Conservation (phyloP, 1,140 invertebrate genomes). For the Heterodera schachtii region DNA sequence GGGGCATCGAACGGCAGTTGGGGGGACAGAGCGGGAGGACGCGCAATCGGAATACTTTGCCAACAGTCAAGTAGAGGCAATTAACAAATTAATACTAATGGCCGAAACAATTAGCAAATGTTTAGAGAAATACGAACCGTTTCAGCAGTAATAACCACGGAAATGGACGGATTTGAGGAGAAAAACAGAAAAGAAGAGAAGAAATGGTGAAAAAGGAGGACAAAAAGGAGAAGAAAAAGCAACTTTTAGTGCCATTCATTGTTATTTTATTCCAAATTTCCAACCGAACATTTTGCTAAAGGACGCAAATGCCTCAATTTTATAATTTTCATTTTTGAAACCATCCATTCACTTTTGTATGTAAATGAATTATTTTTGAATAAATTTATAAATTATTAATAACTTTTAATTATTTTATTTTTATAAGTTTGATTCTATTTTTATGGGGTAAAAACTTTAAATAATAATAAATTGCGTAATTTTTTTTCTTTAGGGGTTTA, state of each 20-base stretch:
- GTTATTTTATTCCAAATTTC: neutral
- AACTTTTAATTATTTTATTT: no score
- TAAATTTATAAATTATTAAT: no score
- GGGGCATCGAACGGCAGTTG: neutral
- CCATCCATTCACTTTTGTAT: neutral
- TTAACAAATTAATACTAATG: neutral
- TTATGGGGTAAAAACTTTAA: no score
- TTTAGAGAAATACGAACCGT: neutral
- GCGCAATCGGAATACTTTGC: slow-evolving; percentile 6
- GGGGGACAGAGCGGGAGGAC: neutral
- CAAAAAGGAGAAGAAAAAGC: neutral
- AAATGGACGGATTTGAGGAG: neutral
- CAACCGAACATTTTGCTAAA: neutral
- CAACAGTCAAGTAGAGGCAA: neutral
- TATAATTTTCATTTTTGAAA: neutral
- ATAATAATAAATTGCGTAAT: no score
- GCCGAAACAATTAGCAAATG: neutral
- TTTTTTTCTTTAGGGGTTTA: no score
- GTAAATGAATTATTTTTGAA: no score
- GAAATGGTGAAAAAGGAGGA: neutral
- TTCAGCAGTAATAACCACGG: neutral
- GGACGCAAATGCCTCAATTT: neutral
- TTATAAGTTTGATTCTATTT: no score
- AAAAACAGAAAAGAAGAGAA: neutral
- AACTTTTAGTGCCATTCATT: neutral